phyloP scores from a whole-genome alignment of 2,113 vertebrate genomes.

The Thymallus thymallus region DNA sequence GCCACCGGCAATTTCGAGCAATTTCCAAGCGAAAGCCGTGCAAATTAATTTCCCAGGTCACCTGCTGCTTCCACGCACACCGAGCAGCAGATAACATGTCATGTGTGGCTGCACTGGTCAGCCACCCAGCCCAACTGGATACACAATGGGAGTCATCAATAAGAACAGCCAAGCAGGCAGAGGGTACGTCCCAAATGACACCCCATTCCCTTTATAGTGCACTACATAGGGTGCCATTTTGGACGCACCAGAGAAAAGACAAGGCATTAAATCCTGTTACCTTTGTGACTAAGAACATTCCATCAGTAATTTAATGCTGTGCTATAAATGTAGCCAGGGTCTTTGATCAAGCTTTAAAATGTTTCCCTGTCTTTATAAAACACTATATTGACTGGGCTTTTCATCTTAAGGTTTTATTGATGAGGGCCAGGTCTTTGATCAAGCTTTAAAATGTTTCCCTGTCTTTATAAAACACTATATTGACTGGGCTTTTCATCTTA shows the following conservation, averaged over 20 bases:
- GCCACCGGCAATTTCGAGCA: not conserved
- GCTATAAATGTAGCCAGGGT: not conserved
- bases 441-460: not conserved
- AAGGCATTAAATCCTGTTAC: not conserved
- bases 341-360: not conserved
- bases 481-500: slow-evolving; percentile 2
- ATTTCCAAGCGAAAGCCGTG: not conserved
- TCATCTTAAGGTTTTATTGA: slow-evolving; percentile 13
- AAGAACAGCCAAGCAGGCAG: not conserved
- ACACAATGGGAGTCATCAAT: not conserved
- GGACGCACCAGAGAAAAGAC: not conserved
- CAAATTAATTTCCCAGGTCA: slow-evolving; percentile 18
- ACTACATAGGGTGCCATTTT: no score
- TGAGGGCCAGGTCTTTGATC: not conserved
- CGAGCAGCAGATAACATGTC: not conserved
- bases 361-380: not conserved
- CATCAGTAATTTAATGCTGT: not conserved
- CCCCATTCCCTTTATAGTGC: no score
- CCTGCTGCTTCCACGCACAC: not conserved
- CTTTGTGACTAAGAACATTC: not conserved
- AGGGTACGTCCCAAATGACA: not conserved
- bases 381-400: slow-evolving; percentile 7
- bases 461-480: slow-evolving; percentile 2
- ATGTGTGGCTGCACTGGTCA: not conserved
- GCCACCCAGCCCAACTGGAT: not conserved